A percentile compares a stretch with the other conserved stretches of the same genome.
phyloP scores from a whole-genome alignment of 2,888 invertebrate genomes.

The Apamea monoglypha region DNA sequence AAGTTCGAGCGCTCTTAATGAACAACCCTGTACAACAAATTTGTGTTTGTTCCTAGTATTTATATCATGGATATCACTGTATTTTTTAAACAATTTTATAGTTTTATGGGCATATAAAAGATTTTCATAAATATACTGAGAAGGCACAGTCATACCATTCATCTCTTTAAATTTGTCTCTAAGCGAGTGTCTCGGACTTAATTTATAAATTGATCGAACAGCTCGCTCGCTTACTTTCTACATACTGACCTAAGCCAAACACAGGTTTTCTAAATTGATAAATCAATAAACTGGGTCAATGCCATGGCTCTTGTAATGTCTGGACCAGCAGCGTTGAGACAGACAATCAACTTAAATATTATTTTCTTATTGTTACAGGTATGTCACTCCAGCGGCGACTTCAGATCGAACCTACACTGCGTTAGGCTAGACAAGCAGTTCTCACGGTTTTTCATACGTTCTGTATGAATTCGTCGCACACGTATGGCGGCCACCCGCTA shows the following conservation, averaged over 20 bases:
- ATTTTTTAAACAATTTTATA: too few species aligned
- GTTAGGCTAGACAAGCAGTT: not conserved
- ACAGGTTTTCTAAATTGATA: not conserved
- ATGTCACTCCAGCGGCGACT: conserved; percentile 1
- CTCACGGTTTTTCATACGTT: not conserved
- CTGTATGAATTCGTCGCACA: not conserved
- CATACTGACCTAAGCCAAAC: not conserved
- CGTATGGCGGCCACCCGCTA: not conserved
- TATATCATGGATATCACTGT: too few species aligned
- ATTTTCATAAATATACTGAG: too few species aligned
- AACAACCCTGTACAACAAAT: too few species aligned
- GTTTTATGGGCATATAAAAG: too few species aligned
- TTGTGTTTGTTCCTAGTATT: too few species aligned
- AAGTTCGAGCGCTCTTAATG: too few species aligned
- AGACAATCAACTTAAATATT: not conserved
- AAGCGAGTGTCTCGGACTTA: too few species aligned
- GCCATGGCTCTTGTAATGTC: not conserved
- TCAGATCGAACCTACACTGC: not conserved
- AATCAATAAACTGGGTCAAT: not conserved
- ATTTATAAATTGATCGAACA: too few species aligned
- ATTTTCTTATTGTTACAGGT: conserved; percentile 49
- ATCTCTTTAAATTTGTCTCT: too few species aligned
- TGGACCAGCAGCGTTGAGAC: not conserved
- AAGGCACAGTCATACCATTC: too few species aligned
- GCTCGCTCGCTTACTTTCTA: too few species aligned